phyloP scores from a whole-genome alignment of 2,113 vertebrate species.

The Erinaceus europaeus region DNA sequence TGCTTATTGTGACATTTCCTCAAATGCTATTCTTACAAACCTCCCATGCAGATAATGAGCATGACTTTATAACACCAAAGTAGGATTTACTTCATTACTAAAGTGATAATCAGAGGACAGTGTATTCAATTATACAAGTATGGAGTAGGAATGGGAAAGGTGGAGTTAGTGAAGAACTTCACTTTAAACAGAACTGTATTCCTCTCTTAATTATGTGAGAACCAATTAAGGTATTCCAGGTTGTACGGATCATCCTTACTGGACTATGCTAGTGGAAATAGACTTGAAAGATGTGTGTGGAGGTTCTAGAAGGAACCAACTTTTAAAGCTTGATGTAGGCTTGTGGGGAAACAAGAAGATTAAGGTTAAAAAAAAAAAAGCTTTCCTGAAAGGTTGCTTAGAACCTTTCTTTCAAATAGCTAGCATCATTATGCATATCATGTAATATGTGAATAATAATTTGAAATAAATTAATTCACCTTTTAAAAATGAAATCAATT shows the following conservation, averaged over 20 bases:
- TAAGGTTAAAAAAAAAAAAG: not conserved
- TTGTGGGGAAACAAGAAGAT: rapidly evolving
- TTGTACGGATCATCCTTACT: not conserved
- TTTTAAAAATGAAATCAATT: not conserved
- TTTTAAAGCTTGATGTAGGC: rapidly evolving
- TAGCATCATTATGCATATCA: rapidly evolving
- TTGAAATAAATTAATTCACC: not conserved
- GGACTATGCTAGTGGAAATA: rapidly evolving
- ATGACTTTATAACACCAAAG: not conserved
- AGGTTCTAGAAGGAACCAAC: rapidly evolving
- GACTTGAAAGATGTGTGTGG: rapidly evolving
- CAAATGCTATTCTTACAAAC: not conserved
- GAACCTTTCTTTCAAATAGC: not conserved
- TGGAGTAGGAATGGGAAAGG: not conserved
- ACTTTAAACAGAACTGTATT: not conserved
- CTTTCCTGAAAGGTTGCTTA: not conserved
- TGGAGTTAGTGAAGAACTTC: not conserved
- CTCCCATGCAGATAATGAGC: not conserved
- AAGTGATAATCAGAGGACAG: not conserved
- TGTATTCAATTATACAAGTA: not conserved
- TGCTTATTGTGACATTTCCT: not conserved
- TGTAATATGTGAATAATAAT: not conserved
- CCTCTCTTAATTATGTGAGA: not conserved
- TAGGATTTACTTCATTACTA: not conserved
- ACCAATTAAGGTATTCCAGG: not conserved